A percentile compares a stretch with the other conserved stretches of the same genome.
phyloP scores from a whole-genome alignment of 2,888 invertebrate species.

The Oscheius sp. region DNA sequence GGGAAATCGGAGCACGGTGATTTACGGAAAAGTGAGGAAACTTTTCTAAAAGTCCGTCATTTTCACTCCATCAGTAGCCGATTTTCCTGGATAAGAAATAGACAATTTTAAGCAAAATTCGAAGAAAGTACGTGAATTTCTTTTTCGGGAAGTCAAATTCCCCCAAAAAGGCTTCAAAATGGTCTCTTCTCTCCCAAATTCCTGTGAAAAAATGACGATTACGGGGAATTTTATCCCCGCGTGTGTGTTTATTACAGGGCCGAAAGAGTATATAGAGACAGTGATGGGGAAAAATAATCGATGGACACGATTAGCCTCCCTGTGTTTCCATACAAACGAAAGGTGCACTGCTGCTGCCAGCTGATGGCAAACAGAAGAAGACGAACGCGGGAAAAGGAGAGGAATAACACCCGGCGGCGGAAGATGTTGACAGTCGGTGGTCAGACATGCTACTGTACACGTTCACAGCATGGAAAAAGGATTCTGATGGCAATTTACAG shows the following conservation, averaged over 20 bases:
- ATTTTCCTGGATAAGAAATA: too few relatives aligned
- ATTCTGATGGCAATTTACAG: neutral
- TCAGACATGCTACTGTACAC: neutral
- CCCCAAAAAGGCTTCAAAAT: too few relatives aligned
- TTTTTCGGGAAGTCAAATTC: too few relatives aligned
- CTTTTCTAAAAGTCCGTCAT: too few relatives aligned
- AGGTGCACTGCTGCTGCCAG: slow-evolving; percentile 10
- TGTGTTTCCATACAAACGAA: neutral
- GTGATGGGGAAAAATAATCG: neutral
- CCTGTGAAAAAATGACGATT: too few relatives aligned
- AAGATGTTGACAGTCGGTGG: neutral
- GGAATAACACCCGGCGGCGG: neutral
- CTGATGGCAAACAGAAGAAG: slow-evolving; percentile 15
- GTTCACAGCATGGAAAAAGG: too few relatives aligned
- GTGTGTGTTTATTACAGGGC: neutral
- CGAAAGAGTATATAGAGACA: neutral
- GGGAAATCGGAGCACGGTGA: too few relatives aligned
- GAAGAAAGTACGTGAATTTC: too few relatives aligned
- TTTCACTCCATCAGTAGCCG: too few relatives aligned
- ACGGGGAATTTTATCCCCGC: neutral
- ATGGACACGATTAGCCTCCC: neutral
- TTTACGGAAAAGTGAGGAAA: too few relatives aligned
- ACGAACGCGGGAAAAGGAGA: neutral
- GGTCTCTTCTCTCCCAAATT: too few relatives aligned
- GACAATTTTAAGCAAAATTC: too few relatives aligned